Conservation (phyloP, 2,888 invertebrate genomes). For the Agapostemon virescens region DNA sequence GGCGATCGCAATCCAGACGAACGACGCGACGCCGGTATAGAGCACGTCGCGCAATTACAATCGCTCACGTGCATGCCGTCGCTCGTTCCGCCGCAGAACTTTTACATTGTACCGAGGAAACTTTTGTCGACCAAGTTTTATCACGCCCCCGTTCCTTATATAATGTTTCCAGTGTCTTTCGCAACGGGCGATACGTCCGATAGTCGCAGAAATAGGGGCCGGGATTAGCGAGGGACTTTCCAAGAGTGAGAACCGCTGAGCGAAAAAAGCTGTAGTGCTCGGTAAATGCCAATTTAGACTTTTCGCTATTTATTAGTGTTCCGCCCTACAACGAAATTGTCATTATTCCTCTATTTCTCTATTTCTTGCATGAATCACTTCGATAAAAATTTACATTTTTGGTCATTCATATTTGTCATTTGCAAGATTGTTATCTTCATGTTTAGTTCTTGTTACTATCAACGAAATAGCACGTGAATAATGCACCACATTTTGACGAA, state of each 20-base stretch:
- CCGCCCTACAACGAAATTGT: too few relatives aligned
- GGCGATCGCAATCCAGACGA: constrained; percentile 13
- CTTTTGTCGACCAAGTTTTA: constrained; percentile 45
- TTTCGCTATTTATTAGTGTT: too few relatives aligned
- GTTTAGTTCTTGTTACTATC: too few relatives aligned
- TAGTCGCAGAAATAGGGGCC: neutral
- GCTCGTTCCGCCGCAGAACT: constrained; percentile 30
- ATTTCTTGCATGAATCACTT: too few relatives aligned
- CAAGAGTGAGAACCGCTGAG: neutral
- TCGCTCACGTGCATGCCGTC: constrained; percentile 21
- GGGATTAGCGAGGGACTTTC: neutral
- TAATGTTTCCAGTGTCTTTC: neutral
- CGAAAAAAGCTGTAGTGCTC: neutral
- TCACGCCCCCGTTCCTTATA: constrained; percentile 18
- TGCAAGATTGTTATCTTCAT: too few relatives aligned
- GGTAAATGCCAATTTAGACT: neutral
- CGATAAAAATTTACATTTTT: too few relatives aligned
- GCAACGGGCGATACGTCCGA: neutral
- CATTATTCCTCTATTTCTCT: too few relatives aligned
- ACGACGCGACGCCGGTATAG: neutral
- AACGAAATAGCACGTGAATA: too few relatives aligned
- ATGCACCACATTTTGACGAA: too few relatives aligned
- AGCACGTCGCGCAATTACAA: constrained; percentile 42
- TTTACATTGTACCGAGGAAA: constrained; percentile 45
- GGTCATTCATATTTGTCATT: too few relatives aligned